These are phyloP conservation scores for Acleris emargana DNA, from an alignment of 2,888 invertebrate genomes.

Conservation along the genomic window DNA sequence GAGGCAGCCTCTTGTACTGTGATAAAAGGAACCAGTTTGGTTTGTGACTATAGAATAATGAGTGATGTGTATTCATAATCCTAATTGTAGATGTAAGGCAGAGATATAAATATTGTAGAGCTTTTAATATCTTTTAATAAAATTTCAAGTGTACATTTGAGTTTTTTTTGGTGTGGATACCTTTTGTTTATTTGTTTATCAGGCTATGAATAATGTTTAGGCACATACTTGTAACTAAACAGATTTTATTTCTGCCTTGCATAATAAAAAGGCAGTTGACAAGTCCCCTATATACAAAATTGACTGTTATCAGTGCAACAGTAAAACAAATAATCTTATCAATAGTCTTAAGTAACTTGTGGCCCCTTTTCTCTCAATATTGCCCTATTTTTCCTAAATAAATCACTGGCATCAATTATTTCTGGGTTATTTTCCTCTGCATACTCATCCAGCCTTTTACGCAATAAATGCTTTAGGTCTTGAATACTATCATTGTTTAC, in stretches of 20 bases:
- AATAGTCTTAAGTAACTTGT: constrained; percentile 69
- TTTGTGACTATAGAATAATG: constrained; percentile 23
- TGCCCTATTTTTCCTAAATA: constrained; percentile 74
- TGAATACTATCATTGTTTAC: constrained; percentile 78
- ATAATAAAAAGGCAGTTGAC: no score
- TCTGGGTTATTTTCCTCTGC: constrained; percentile 81
- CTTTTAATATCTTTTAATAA: constrained; percentile 56
- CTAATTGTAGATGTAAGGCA: constrained; percentile 43
- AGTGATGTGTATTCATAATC: constrained; percentile 25
- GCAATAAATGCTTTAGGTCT: constrained; percentile 85
- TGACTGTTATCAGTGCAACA: no score
- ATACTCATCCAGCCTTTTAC: constrained; percentile 86
- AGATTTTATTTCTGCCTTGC: no score
- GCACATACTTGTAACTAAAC: no score
- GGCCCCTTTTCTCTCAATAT: constrained; percentile 82
- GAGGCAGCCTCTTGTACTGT: constrained; percentile 29
- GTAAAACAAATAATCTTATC: background rate
- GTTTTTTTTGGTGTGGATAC: constrained; percentile 37
- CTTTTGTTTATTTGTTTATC: no score
- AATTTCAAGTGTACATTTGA: constrained; percentile 41
- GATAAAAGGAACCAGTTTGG: constrained; percentile 31
- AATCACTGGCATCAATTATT: constrained; percentile 69
- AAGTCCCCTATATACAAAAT: no score
- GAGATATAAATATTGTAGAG: constrained; percentile 45
- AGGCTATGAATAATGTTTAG: no score